These are phyloP conservation scores for Capricornis sumatraensis DNA, from an alignment of 2,113 vertebrate genomes.

Conservation along the genomic window DNA sequence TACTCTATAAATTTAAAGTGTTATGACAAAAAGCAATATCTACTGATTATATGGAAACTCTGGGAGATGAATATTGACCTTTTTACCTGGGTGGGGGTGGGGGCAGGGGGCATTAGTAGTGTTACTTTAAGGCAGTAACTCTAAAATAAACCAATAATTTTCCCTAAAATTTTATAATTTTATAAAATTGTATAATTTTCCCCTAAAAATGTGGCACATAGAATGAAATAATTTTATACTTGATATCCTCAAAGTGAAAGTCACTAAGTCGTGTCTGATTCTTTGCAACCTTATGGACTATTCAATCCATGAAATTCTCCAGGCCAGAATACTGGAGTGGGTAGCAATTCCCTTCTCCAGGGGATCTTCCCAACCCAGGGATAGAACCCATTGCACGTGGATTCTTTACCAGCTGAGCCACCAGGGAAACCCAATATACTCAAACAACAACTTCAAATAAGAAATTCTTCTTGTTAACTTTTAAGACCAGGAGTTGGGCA, in stretches of 20 bases:
- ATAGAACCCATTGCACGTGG: not conserved
- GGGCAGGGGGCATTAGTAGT: not conserved
- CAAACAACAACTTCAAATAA: not conserved
- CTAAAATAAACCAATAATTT: conserved; percentile 16
- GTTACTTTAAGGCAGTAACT: not conserved
- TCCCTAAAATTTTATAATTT: not conserved
- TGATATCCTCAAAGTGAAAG: not conserved
- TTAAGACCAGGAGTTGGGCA: not conserved
- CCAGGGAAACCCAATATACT: not conserved
- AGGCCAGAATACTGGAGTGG: not conserved
- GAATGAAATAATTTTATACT: not conserved
- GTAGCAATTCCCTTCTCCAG: not conserved
- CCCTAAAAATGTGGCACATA: not conserved
- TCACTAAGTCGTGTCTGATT: not conserved
- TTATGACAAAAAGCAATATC: not conserved
- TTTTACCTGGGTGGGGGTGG: not conserved
- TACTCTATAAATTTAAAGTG: not conserved
- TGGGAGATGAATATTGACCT: not conserved
- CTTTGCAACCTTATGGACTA: not conserved
- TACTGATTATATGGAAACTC: not conserved
- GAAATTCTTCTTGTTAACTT: not conserved
- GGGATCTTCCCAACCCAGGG: not conserved
- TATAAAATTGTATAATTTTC: not conserved
- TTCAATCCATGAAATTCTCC: not conserved
- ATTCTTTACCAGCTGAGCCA: not conserved